Percentiles rank a stretch among this genome's conserved stretches.
phyloP scores from a whole-genome alignment of 2,113 vertebrate genomes.

The Paracyprichromis sp. region DNA sequence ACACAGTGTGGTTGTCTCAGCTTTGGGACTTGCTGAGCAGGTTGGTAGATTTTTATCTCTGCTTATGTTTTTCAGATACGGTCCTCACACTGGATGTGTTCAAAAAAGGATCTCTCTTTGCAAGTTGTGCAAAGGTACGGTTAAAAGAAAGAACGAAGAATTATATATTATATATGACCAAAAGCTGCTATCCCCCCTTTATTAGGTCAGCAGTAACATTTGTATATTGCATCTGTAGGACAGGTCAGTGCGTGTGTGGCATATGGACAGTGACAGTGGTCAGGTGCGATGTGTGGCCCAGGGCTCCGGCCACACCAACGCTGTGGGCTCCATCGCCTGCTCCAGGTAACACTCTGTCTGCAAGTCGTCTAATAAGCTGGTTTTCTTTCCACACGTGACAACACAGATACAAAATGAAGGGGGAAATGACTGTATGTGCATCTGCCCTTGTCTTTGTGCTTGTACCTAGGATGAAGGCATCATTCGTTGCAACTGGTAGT shows the following conservation, averaged over 20 bases:
- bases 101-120: conserved; percentile 81
- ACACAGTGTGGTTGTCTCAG: background rate
- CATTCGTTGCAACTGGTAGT: conserved; percentile 87
- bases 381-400: background rate
- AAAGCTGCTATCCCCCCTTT: background rate
- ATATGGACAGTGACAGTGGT: conserved; percentile 73
- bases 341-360: conserved; percentile 78
- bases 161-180: background rate
- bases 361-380: background rate
- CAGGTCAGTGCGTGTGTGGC: conserved; percentile 83
- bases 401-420: background rate
- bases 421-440: background rate
- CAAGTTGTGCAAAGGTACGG: conserved; percentile 88
- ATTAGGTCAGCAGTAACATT: background rate
- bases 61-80: conserved; percentile 71
- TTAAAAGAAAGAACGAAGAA: background rate
- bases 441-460: background rate
- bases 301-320: conserved; percentile 80
- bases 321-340: conserved; percentile 82
- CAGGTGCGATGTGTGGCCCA: conserved; percentile 79
- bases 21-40: background rate
- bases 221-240: conserved; percentile 70
- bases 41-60: background rate
- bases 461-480: conserved; percentile 77
- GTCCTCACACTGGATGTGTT: conserved; percentile 90